Conservation (phyloP, 2,797 vertebrate genomes). For the Rhincodon typus region DNA sequence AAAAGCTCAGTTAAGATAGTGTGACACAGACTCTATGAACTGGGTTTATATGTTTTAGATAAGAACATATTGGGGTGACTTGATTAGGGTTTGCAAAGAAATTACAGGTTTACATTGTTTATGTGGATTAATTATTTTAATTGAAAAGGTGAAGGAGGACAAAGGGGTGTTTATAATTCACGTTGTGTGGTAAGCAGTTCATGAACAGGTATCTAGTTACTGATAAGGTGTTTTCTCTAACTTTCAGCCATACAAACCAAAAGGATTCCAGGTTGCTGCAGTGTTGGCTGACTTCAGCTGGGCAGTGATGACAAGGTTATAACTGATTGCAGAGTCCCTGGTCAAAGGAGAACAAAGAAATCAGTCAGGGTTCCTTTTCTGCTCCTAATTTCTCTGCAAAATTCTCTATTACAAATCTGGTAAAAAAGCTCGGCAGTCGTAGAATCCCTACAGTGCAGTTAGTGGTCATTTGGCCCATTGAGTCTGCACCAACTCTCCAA, state of each 20-base stretch:
- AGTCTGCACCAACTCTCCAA: too few relatives aligned
- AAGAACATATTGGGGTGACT: not conserved
- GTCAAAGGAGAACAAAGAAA: not conserved
- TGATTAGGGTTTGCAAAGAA: not conserved
- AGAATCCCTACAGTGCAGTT: too few relatives aligned
- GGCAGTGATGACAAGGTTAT: not conserved
- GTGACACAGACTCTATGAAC: not conserved
- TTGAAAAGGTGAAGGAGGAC: not conserved
- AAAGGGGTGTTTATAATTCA: not conserved
- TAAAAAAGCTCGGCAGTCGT: not conserved
- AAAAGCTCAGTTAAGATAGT: too few relatives aligned
- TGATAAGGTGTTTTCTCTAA: not conserved
- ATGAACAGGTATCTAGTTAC: not conserved
- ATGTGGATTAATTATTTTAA: not conserved
- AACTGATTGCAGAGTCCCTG: not conserved
- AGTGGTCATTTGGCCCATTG: too few relatives aligned
- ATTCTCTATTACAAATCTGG: not conserved
- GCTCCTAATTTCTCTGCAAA: not conserved
- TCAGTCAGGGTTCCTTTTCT: not conserved
- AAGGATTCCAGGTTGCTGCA: not conserved
- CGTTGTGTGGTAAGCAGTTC: too few relatives aligned
- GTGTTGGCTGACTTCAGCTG: not conserved
- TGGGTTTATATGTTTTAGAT: not conserved
- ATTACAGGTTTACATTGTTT: not conserved
- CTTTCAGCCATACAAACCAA: not conserved